Conservation (phyloP, 35 echinoderm and acorn worm species). For the Acanthaster planci region DNA sequence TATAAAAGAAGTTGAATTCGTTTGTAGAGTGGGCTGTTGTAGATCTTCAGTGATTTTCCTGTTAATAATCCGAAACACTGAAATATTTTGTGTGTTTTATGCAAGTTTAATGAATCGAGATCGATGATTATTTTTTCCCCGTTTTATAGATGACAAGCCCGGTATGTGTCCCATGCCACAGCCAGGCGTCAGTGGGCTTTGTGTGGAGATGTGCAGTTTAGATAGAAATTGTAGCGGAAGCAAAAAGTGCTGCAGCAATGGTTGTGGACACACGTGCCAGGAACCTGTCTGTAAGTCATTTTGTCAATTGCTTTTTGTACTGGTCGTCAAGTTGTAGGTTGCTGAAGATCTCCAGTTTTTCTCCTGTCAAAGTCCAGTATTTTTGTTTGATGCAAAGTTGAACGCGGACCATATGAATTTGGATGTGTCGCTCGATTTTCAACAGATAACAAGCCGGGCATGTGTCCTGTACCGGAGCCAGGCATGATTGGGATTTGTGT, state of each 20-base stretch:
- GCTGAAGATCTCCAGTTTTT: not conserved
- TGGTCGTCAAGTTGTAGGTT: not conserved
- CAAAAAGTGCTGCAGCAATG: constrained; percentile 71
- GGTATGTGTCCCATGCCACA: not conserved
- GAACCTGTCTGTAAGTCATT: not conserved
- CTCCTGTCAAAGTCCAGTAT: not conserved
- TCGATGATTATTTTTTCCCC: not conserved
- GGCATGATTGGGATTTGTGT: constrained; percentile 37
- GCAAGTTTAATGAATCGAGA: too few species aligned
- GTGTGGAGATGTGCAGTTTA: constrained; percentile 40
- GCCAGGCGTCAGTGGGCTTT: not conserved
- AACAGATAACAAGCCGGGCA: not conserved
- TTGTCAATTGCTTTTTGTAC: not conserved
- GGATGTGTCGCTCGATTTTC: too few species aligned
- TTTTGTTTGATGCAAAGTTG: not conserved
- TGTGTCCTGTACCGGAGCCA: not conserved
- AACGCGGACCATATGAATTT: too few species aligned
- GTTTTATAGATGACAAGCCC: not conserved
- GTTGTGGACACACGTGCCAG: constrained; percentile 53
- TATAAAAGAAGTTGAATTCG: too few species aligned
- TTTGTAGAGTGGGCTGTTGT: too few species aligned
- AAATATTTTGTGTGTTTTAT: too few species aligned
- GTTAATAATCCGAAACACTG: too few species aligned
- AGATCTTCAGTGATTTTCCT: too few species aligned
- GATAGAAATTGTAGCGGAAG: constrained; percentile 31